Conservation (phyloP, 2,797 vertebrate species). For the Neomorphus geoffroyi region DNA sequence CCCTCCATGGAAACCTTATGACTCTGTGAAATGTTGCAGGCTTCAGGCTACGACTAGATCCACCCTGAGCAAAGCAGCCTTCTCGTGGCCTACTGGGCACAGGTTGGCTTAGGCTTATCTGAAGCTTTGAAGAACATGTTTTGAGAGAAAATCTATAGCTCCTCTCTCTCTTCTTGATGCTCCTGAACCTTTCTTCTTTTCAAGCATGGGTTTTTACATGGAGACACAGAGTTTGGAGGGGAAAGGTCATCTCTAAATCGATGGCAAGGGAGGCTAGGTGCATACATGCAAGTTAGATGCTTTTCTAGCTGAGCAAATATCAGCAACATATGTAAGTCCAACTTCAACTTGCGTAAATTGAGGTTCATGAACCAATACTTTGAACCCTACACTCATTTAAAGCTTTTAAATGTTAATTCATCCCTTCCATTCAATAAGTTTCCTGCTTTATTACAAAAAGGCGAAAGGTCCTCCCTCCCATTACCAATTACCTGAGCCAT, state of each 20-base stretch:
- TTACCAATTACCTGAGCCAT: neutral
- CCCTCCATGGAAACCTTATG: neutral
- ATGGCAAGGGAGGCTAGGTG: neutral
- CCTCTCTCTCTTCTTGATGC: neutral
- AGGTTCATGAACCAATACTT: neutral
- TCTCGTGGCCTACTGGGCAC: fast-evolving
- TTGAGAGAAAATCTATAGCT: neutral
- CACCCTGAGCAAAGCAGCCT: neutral
- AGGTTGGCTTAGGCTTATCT: neutral
- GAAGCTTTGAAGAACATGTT: neutral
- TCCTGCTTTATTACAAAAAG: neutral
- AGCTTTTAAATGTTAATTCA: neutral
- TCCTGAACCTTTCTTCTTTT: neutral
- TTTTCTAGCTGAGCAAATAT: neutral
- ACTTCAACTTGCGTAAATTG: neutral
- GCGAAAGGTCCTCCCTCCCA: neutral
- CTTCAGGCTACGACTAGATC: neutral
- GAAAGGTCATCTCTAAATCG: neutral
- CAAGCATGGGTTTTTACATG: fast-evolving
- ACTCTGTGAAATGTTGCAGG: too few species aligned
- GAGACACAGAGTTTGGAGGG: neutral
- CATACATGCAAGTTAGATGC: neutral
- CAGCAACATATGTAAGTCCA: neutral
- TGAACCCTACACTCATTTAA: neutral
- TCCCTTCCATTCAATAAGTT: neutral